phyloP scores from a whole-genome alignment of 92 coral and sea anemone species.

The Epizoanthus illoricatus region DNA sequence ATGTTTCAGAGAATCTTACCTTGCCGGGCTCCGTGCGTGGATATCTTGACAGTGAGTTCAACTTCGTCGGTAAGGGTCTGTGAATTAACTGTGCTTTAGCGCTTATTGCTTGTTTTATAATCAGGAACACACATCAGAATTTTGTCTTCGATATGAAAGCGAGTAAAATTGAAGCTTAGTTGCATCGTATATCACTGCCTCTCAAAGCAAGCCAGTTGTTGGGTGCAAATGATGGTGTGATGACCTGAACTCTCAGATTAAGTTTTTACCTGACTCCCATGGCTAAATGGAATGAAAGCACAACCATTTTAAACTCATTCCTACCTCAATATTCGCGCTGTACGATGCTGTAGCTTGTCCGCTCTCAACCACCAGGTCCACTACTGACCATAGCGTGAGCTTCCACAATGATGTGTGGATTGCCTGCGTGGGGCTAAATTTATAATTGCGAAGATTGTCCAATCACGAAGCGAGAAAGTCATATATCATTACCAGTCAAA shows the following conservation, averaged over 20 bases:
- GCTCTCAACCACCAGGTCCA: neutral
- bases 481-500: neutral
- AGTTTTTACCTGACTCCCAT: neutral
- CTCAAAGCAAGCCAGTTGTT: neutral
- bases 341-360: neutral
- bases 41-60: neutral
- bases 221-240: neutral
- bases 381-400: slow-evolving; percentile 16
- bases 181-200: neutral
- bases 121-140: neutral
- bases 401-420: neutral
- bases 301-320: neutral
- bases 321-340: too few relatives aligned
- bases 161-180: neutral
- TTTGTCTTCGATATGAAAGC: neutral
- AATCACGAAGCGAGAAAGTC: slow-evolving; percentile 13
- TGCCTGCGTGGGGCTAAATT: neutral
- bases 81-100: neutral
- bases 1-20: neutral
- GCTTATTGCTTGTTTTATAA: neutral
- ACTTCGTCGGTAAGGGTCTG: neutral
- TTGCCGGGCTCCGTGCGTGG: neutral
- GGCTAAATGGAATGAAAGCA: neutral
- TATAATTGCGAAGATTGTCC: slow-evolving; percentile 10
- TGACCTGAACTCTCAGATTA: neutral